Evolutionary conservation across 2,797 vertebrate species (phyloP).

Genomic region (Neoniphon sammara): DNA sequence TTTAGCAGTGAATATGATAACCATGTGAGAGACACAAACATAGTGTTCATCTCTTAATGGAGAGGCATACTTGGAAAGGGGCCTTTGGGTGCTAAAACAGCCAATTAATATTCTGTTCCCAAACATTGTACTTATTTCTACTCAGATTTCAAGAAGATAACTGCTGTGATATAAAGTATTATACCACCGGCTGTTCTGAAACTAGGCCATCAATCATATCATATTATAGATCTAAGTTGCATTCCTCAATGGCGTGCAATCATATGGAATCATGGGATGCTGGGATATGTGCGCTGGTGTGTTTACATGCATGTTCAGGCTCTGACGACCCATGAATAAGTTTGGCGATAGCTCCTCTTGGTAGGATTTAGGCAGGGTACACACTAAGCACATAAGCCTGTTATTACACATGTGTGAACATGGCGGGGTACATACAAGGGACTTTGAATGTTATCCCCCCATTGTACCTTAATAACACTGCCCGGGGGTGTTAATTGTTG

Average conservation of each 20-base stretch:
- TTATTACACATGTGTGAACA: slow-evolving; percentile 83
- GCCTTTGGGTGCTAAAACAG: slow-evolving; percentile 32
- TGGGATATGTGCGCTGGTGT: slow-evolving; percentile 31
- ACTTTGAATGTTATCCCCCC: slow-evolving; percentile 15
- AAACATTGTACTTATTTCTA: slow-evolving; percentile 25
- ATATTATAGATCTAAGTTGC: background rate
- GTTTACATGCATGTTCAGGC: slow-evolving; percentile 38
- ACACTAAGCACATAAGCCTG: slow-evolving; percentile 80
- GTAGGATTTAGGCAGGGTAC: slow-evolving; percentile 68
- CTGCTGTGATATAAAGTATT: slow-evolving; percentile 1
- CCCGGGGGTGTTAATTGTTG: slow-evolving; percentile 33
- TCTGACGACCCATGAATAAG: slow-evolving; percentile 54
- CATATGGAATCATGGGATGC: slow-evolving; percentile 54
- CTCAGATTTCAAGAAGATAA: slow-evolving; percentile 5
- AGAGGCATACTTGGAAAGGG: slow-evolving; percentile 30
- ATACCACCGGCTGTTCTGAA: slow-evolving; percentile 18
- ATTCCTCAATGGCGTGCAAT: slow-evolving; percentile 45
- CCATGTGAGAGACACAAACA: slow-evolving; percentile 31
- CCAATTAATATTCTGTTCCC: background rate
- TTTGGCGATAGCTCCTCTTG: slow-evolving; percentile 72
- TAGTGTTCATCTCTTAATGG: slow-evolving; percentile 46
- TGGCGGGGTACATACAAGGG: slow-evolving; percentile 38
- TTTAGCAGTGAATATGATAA: slow-evolving; percentile 33
- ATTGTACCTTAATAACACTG: slow-evolving; percentile 30
- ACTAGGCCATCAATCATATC: slow-evolving; percentile 24